Base-by-base conservation (phyloP, 37 sponge, comb jelly and placozoan species). In the Dysidea cf. avara region DNA sequence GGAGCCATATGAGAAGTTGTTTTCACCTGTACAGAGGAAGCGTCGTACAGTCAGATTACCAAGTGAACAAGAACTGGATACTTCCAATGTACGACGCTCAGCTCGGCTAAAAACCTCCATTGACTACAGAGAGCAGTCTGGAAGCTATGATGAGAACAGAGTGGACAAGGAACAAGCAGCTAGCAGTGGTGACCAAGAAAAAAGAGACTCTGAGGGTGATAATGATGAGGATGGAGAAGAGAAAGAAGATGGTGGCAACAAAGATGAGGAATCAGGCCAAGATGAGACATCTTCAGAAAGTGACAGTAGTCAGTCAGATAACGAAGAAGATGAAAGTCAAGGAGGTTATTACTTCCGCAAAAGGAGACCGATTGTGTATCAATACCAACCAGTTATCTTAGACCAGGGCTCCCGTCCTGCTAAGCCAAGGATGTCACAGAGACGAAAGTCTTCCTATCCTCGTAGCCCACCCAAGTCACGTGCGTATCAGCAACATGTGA, bases 1-100 rank as follows among this genome's bases (percentile, higher is more conserved):
- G 76, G 90, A 89, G 6, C 90, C 90, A 0, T 89, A 89, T 58
- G 90, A 89, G 67, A 89, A 84, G 53, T 61, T 89, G 1, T 67
- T 89, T 2, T 89, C 90, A 1, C 90, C 86, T 13, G 20, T 30
- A 6, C 22, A 30, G 6, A 64, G 37, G 25, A 64, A n/a, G 37
- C 16, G 60, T 7, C 22, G 7, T 18, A 7, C 68, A 56, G 18
- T 61, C 38, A 14, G 54, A 14, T 39, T 34, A 20, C 7, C 62
- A 54, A 30, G 30, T 29, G 21, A 14, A 56, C 7, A 31, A 24
- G 39, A 39, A n/a, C 18, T 49, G 51, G 28, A 13, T 53, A 0
- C 43, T 53, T 17, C 49, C 60, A 59, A 16, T 18, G 18, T 43
- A 18, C 51, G 70, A 69, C 51, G 3, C 62, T 71, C 9, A 39